Percentiles rank a stretch among this genome's conserved stretches.
phyloP scores from a whole-genome alignment of 1,140 invertebrate genomes.

The Bradysia coprophila region DNA sequence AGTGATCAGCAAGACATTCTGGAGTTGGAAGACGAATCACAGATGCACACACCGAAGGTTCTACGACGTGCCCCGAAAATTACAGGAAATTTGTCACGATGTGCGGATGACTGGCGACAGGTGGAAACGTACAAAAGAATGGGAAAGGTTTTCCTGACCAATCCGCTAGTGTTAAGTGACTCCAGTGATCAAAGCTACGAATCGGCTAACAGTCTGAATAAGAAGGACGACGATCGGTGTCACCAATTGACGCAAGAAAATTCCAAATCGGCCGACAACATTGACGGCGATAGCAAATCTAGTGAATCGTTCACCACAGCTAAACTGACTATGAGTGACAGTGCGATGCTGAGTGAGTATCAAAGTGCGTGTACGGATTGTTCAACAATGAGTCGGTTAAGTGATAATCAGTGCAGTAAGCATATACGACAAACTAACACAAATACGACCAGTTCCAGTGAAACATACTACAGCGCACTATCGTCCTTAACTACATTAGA shows the following conservation, averaged over 20 bases:
- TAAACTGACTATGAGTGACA: constrained; percentile 21
- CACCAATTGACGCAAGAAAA: constrained; percentile 4
- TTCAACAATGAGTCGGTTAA: constrained; percentile 8
- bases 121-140: constrained; percentile 21
- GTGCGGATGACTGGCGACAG: constrained; percentile 34
- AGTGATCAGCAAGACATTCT: constrained; percentile 4
- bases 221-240: background rate
- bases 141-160: constrained; percentile 21
- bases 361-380: constrained; percentile 12
- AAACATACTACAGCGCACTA: constrained; percentile 21
- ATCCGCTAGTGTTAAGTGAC: constrained; percentile 12
- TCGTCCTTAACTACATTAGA: constrained; percentile 13
- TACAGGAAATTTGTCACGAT: constrained; percentile 38
- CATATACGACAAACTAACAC: background rate
- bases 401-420: constrained; percentile 8
- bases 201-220: constrained; percentile 13
- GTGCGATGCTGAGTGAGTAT: constrained; percentile 16
- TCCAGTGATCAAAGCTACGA: constrained; percentile 21
- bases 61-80: constrained; percentile 46
- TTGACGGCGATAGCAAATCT: constrained; percentile 9
- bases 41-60: constrained; percentile 28
- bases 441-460: constrained; percentile 11
- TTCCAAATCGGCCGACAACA: constrained; percentile 20
- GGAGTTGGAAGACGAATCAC: constrained; percentile 12
- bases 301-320: constrained; percentile 4